Evolutionary conservation across 2,113 vertebrate species (phyloP).

Genomic region (Antechinus flavipes): DNA sequence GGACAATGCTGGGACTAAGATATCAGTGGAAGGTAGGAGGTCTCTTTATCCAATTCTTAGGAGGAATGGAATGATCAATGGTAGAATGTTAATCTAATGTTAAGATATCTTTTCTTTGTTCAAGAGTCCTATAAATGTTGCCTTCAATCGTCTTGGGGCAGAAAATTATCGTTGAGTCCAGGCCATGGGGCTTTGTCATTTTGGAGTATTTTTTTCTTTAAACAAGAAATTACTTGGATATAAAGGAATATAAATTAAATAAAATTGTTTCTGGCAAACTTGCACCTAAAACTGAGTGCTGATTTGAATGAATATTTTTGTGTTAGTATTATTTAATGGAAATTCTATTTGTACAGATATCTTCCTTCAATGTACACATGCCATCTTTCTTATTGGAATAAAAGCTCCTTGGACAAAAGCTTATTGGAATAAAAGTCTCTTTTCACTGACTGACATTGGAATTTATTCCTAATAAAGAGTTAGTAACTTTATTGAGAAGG

Average conservation of each 20-base stretch:
- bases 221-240: background rate
- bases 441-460: background rate
- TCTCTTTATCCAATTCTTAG: background rate
- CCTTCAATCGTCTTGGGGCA: background rate
- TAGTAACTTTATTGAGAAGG: background rate
- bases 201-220: background rate
- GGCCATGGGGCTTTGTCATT: background rate
- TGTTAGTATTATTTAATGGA: background rate
- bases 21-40: too few relatives aligned
- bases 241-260: background rate
- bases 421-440: too few relatives aligned
- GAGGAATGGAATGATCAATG: background rate
- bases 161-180: background rate
- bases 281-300: background rate
- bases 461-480: slow-evolving; percentile 24
- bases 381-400: background rate
- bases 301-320: background rate
- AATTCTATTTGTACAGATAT: background rate
- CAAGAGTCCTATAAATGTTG: background rate
- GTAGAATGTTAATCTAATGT: background rate
- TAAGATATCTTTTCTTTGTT: background rate
- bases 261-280: background rate
- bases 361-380: background rate
- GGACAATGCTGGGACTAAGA: too few relatives aligned
- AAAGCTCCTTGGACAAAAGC: background rate